Evolutionary conservation across 1,140 invertebrate genomes (phyloP).

Genomic region (Hyles vespertilio): DNA sequence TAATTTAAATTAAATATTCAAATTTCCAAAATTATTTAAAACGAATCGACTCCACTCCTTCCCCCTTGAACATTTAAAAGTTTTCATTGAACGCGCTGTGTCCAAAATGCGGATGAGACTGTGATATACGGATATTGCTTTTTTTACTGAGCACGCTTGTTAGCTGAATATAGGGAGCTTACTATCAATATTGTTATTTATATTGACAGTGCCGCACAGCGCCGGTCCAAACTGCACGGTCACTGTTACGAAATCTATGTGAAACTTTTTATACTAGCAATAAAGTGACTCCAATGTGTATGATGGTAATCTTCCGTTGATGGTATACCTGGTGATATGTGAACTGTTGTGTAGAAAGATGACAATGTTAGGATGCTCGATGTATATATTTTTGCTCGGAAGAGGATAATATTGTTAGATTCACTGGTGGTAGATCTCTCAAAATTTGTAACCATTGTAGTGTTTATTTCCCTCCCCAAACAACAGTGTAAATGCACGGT

Average conservation of each 20-base stretch:
- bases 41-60: slow-evolving; percentile 19
- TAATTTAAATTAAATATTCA: too few relatives aligned
- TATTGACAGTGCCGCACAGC: slow-evolving; percentile 49
- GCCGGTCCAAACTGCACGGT: slow-evolving; percentile 15
- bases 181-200: slow-evolving; percentile 67
- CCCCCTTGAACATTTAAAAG: slow-evolving; percentile 43
- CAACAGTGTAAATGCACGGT: too few relatives aligned
- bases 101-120: slow-evolving; percentile 58
- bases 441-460: too few relatives aligned
- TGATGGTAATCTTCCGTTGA: too few relatives aligned
- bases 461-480: too few relatives aligned
- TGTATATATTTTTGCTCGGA: too few relatives aligned
- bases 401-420: too few relatives aligned
- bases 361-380: too few relatives aligned
- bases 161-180: slow-evolving; percentile 56
- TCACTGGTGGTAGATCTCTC: too few relatives aligned
- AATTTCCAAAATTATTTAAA: background rate
- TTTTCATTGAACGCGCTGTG: slow-evolving; percentile 53
- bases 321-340: too few relatives aligned
- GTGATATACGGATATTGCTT: slow-evolving; percentile 70
- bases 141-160: slow-evolving; percentile 58
- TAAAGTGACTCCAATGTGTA: too few relatives aligned
- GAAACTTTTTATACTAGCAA: background rate
- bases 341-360: too few relatives aligned
- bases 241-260: slow-evolving; percentile 3